These are phyloP conservation scores for Catocala nupta DNA, from an alignment of 2,888 invertebrate species.

Conservation along the genomic window DNA sequence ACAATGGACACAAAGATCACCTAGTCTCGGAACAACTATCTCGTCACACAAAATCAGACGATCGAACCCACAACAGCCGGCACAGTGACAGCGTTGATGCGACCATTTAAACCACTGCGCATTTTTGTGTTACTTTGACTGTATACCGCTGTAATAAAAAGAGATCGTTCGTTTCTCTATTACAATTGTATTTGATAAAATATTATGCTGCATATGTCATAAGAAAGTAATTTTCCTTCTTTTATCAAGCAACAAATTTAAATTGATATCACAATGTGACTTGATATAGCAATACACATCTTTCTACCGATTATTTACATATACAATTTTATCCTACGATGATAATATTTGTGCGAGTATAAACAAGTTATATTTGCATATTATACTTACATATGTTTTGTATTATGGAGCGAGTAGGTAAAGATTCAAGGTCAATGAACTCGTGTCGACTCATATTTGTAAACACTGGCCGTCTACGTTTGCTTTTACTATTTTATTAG, in stretches of 20 bases:
- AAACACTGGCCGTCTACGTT: conserved; percentile 50
- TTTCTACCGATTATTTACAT: conserved; percentile 11
- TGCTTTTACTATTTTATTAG: conserved; percentile 24
- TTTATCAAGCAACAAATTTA: not conserved
- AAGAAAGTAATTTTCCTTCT: conserved; percentile 1
- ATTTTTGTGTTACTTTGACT: too few relatives aligned
- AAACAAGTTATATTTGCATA: conserved; percentile 46
- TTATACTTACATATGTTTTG: conserved; percentile 26
- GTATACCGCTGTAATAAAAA: too few relatives aligned
- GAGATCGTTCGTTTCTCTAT: too few relatives aligned
- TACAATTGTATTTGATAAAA: too few relatives aligned
- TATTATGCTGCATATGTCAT: not conserved
- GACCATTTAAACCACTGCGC: too few relatives aligned
- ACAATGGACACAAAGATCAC: too few relatives aligned
- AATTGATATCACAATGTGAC: conserved; percentile 1
- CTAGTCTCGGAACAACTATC: too few relatives aligned
- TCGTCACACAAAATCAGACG: too few relatives aligned
- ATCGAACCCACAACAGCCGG: too few relatives aligned
- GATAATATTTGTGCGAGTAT: conserved; percentile 34
- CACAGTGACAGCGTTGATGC: too few relatives aligned
- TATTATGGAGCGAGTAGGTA: conserved; percentile 42
- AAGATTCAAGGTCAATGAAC: conserved; percentile 62
- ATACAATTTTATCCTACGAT: conserved; percentile 37
- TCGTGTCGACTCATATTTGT: conserved; percentile 64
- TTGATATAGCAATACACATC: not conserved